Percentiles rank a stretch among this genome's conserved stretches.
These are phyloP conservation scores for Ceratina calcarata DNA, from an alignment of 1,140 invertebrate species.

Conservation along the genomic window DNA sequence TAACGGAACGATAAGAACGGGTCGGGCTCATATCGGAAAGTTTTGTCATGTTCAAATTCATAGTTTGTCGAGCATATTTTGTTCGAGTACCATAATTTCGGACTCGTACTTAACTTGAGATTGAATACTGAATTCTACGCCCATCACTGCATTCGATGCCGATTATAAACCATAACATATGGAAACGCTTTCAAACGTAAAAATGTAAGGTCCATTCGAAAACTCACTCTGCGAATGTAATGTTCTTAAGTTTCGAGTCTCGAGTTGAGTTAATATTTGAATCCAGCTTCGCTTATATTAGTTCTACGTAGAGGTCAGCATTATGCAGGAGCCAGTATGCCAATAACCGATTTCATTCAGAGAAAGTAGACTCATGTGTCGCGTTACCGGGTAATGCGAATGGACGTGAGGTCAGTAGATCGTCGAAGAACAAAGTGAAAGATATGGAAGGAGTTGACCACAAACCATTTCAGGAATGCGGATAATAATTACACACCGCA, in stretches of 20 bases:
- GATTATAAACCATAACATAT: neutral
- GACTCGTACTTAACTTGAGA: neutral
- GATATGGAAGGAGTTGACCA: neutral
- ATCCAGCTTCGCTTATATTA: conserved; percentile 16
- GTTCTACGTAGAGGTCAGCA: conserved; percentile 7
- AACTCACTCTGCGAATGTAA: neutral
- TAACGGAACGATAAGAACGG: no score
- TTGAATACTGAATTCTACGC: neutral
- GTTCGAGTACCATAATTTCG: no score
- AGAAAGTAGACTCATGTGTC: conserved; percentile 60
- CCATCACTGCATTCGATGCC: neutral
- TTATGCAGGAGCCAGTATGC: conserved; percentile 48
- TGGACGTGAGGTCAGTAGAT: neutral
- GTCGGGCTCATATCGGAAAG: no score
- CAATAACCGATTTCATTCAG: conserved; percentile 18
- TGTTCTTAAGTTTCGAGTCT: neutral
- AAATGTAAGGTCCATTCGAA: neutral
- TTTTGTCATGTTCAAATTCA: neutral
- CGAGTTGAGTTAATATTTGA: neutral
- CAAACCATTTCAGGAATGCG: conserved; percentile 10
- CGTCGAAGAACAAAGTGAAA: conserved; percentile 20
- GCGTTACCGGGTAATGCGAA: conserved; percentile 47
- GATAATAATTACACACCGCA: neutral
- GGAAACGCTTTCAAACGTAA: neutral
- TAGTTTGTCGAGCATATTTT: neutral